Percentiles rank a stretch among this genome's conserved stretches.
These are phyloP conservation scores for Chaitophorus viminalis DNA, from an alignment of 2,888 invertebrate species.

Conservation along the genomic window DNA sequence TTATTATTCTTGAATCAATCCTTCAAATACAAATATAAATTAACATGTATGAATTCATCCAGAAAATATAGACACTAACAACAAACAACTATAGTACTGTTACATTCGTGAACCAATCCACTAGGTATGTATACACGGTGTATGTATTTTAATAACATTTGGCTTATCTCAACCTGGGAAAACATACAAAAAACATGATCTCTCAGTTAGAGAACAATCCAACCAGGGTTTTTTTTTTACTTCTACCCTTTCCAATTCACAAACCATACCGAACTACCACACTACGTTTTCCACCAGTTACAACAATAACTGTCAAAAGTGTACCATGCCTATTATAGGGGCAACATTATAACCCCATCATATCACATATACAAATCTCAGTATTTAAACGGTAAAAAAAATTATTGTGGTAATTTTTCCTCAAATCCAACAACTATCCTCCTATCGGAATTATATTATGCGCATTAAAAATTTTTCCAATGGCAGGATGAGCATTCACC, in stretches of 20 bases:
- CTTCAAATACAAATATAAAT: too few species aligned
- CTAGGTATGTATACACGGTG: background rate
- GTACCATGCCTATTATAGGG: background rate
- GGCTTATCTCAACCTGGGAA: slow-evolving; percentile 43
- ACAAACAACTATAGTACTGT: background rate
- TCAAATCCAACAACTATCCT: background rate
- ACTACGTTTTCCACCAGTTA: slow-evolving; percentile 20
- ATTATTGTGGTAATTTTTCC: slow-evolving; percentile 15
- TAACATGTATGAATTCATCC: too few species aligned
- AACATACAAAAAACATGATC: slow-evolving; percentile 34
- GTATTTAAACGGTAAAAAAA: slow-evolving; percentile 6
- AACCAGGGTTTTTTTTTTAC: background rate
- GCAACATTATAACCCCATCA: slow-evolving; percentile 7
- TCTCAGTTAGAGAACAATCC: background rate
- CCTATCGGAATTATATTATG: background rate
- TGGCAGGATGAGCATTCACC: background rate
- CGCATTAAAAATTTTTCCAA: background rate
- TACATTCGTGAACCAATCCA: background rate
- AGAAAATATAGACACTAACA: background rate
- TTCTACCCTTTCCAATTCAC: slow-evolving; percentile 19
- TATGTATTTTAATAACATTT: slow-evolving; percentile 21
- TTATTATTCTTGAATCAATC: too few species aligned
- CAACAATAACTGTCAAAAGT: slow-evolving; percentile 58
- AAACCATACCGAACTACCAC: slow-evolving; percentile 29
- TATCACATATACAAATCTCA: slow-evolving; percentile 34